Conservation (phyloP, 2,113 vertebrate genomes). For the Cichladusa arquata region DNA sequence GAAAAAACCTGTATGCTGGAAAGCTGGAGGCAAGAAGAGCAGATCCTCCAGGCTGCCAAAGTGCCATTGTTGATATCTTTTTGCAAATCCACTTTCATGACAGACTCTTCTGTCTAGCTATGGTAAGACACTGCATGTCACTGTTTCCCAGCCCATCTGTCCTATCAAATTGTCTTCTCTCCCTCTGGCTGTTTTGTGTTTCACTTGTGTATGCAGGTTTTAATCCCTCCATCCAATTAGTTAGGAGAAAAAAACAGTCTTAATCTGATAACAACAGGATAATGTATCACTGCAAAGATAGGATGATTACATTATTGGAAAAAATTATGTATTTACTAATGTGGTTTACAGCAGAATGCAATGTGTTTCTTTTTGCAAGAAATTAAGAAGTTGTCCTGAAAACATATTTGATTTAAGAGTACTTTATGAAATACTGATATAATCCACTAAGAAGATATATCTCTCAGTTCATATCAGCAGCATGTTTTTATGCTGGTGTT, state of each 20-base stretch:
- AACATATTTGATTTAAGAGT: background rate
- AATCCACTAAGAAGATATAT: background rate
- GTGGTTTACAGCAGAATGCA: background rate
- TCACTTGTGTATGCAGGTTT: background rate
- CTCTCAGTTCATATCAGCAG: background rate
- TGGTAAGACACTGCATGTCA: background rate
- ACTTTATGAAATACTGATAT: background rate
- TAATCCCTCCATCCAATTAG: conserved; percentile 33
- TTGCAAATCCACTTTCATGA: background rate
- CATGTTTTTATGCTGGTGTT: background rate
- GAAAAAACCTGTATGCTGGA: background rate
- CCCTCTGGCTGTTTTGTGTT: background rate
- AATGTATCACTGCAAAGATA: background rate
- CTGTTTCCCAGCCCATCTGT: background rate
- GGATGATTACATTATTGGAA: background rate
- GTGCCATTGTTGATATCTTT: background rate
- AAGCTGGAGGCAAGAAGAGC: background rate
- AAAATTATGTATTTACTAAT: background rate
- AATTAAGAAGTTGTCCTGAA: background rate
- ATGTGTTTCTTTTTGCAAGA: background rate
- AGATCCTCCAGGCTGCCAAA: background rate
- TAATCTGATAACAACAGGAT: conserved; percentile 27
- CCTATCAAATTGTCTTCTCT: conserved; percentile 28
- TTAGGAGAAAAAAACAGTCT: background rate
- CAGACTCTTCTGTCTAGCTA: background rate